These are phyloP conservation scores for Formica exsecta DNA, from an alignment of 1,140 invertebrate genomes.

Conservation along the genomic window DNA sequence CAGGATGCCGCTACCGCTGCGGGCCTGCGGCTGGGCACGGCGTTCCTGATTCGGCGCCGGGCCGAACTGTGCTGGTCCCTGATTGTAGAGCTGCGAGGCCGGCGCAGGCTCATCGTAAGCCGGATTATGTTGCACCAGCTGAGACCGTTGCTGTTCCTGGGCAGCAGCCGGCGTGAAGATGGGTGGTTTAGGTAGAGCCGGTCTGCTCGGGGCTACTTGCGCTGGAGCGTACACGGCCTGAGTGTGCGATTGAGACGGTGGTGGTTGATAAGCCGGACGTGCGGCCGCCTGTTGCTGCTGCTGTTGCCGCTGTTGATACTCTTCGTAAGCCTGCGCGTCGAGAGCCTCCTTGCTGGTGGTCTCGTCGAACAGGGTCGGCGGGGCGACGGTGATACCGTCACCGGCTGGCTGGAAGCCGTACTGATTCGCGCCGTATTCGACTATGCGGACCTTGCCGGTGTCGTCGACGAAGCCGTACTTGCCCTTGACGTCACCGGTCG, in stretches of 20 bases:
- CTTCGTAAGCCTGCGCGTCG: slow-evolving; percentile 83
- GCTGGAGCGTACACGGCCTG: slow-evolving; percentile 80
- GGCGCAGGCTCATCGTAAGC: slow-evolving; percentile 84
- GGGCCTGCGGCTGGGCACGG: slow-evolving; percentile 79
- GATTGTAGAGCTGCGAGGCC: slow-evolving; percentile 85
- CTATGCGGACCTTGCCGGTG: slow-evolving; percentile 92
- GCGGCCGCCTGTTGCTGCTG: slow-evolving; percentile 54
- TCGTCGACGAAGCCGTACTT: slow-evolving; percentile 96
- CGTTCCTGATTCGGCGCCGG: slow-evolving; percentile 84
- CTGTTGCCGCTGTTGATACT: slow-evolving; percentile 75
- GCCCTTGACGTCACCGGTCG: slow-evolving; percentile 92
- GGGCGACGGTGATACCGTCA: slow-evolving; percentile 94
- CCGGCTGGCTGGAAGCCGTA: slow-evolving; percentile 94
- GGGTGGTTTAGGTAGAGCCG: slow-evolving; percentile 70
- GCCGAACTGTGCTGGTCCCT: slow-evolving; percentile 83
- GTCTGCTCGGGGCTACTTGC: slow-evolving; percentile 50
- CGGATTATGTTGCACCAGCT: slow-evolving; percentile 73
- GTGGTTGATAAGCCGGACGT: slow-evolving; percentile 63
- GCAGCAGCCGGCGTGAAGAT: slow-evolving; percentile 79
- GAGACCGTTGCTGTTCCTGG: slow-evolving; percentile 68
- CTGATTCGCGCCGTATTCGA: slow-evolving; percentile 95
- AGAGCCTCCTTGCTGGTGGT: slow-evolving; percentile 87
- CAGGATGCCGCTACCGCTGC: slow-evolving; percentile 89
- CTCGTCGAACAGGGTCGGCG: slow-evolving; percentile 92
- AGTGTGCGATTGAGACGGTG: slow-evolving; percentile 76